Evolutionary conservation across 92 coral and sea anemone species (phyloP), one percentile per base, ranked within the genome.

Genomic region (Micromussa lordhowensis): DNA sequence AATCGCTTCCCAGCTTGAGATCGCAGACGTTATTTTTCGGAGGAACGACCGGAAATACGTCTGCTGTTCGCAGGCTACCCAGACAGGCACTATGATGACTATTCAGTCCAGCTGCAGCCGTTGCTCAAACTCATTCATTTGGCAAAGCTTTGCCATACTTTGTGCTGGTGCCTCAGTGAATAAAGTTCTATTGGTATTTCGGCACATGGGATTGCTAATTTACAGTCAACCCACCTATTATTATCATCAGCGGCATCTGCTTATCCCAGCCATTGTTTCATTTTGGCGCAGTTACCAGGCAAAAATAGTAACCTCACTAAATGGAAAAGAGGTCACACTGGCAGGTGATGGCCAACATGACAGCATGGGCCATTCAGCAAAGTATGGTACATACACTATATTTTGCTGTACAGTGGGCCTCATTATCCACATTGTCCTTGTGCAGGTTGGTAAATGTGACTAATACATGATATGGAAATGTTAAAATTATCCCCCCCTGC

Each of bases 31-130:
- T n/a, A n/a, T n/a, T n/a, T n/a, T n/a, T n/a, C n/a, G n/a, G n/a
- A n/a, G n/a, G n/a, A n/a, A n/a, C n/a, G n/a, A n/a, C n/a, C n/a
- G n/a, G n/a, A n/a, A n/a, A n/a, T n/a, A n/a, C n/a, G n/a, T n/a
- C n/a, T n/a, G n/a, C n/a, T n/a, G n/a, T n/a, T n/a, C n/a, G n/a
- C n/a, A n/a, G n/a, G n/a, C n/a, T n/a, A n/a, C n/a, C n/a, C n/a
- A n/a, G n/a, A n/a, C n/a, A 77, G 87, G 91, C 17, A 87, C 86
- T 38, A 86, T 81, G 87, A 28, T 81, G 75, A 86, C 79, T 51
- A 78, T 85, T 26, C 35, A 71, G 26, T 48, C 91, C 5, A 70
- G 63, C 53, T 88, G 87, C 55, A 68, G 64, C 17, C 75, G 54
- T 1, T 81, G 82, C 44, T 28, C 1, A 0, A 40, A 59, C 31